A percentile compares a stretch with the other conserved stretches of the same genome.
phyloP scores from a whole-genome alignment of 2,888 invertebrate species.

The Tenodera sinensis region DNA sequence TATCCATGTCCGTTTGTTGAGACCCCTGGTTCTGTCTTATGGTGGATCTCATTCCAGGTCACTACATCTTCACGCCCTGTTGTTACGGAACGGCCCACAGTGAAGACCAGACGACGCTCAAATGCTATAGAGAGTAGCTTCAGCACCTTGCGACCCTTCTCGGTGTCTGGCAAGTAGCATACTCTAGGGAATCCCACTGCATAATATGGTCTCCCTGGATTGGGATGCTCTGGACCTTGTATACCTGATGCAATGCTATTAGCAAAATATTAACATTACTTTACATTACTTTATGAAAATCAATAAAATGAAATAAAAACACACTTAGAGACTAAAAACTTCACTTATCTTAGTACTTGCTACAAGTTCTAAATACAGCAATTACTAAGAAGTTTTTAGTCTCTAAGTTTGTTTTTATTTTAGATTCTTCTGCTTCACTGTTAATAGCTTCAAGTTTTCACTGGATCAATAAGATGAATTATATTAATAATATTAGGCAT shows the following conservation, averaged over 20 bases:
- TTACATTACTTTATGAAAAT: background rate
- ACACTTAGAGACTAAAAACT: too few species aligned
- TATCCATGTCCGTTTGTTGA: slow-evolving; percentile 59
- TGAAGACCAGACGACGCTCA: slow-evolving; percentile 78
- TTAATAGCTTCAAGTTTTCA: too few species aligned
- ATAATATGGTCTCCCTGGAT: slow-evolving; percentile 80
- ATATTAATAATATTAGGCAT: too few species aligned
- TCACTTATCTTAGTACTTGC: too few species aligned
- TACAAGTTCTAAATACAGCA: too few species aligned
- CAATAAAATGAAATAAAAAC: background rate
- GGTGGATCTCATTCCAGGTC: slow-evolving; percentile 87
- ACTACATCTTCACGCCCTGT: slow-evolving; percentile 89
- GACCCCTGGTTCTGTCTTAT: slow-evolving; percentile 71
- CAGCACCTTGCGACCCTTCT: slow-evolving; percentile 74
- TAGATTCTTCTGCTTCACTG: too few species aligned
- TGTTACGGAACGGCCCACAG: slow-evolving; percentile 81
- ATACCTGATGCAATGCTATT: slow-evolving; percentile 77
- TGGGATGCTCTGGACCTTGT: slow-evolving; percentile 75
- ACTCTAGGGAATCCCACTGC: slow-evolving; percentile 82
- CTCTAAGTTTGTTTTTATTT: too few species aligned
- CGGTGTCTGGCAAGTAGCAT: slow-evolving; percentile 80
- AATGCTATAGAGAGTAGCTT: slow-evolving; percentile 76
- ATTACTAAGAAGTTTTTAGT: too few species aligned
- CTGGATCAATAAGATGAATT: too few species aligned
- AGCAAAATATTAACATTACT: background rate